These are phyloP conservation scores for Deilephila porcellus DNA, from an alignment of 2,888 invertebrate species.

Conservation along the genomic window DNA sequence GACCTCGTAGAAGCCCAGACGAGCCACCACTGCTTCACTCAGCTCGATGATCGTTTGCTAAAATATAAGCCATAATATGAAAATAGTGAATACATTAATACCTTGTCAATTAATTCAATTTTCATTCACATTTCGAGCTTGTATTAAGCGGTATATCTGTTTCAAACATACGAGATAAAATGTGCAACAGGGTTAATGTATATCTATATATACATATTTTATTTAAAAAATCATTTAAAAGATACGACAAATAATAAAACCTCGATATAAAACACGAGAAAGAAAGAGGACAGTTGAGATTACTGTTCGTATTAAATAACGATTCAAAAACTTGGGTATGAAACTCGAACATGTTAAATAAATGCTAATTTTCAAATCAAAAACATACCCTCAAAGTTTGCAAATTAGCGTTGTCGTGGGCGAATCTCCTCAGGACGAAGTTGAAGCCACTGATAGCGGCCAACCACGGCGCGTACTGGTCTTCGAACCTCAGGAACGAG, in stretches of 20 bases:
- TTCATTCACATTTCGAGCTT: too few species aligned
- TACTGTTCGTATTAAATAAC: too few species aligned
- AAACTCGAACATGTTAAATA: background rate
- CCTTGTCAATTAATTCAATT: background rate
- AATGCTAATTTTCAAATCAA: background rate
- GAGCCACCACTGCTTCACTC: constrained; percentile 73
- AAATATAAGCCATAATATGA: constrained; percentile 38
- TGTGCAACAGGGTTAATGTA: too few species aligned
- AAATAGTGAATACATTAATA: background rate
- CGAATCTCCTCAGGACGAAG: constrained; percentile 70
- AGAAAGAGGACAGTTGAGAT: too few species aligned
- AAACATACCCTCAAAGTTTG: constrained; percentile 20
- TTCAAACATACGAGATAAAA: too few species aligned
- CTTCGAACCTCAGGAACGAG: constrained; percentile 84
- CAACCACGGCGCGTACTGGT: constrained; percentile 88
- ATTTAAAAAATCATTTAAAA: too few species aligned
- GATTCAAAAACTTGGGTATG: too few species aligned
- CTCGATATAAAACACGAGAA: too few species aligned
- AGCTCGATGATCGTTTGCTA: constrained; percentile 73
- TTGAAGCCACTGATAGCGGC: constrained; percentile 84
- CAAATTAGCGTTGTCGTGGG: constrained; percentile 58
- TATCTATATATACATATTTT: too few species aligned
- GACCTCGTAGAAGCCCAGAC: constrained; percentile 80
- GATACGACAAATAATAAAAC: too few species aligned
- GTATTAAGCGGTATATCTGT: too few species aligned